Evolutionary conservation across 2,797 vertebrate species (phyloP), one percentile per base, ranked within the genome.

Genomic region (Setipinna tenuifilis): DNA sequence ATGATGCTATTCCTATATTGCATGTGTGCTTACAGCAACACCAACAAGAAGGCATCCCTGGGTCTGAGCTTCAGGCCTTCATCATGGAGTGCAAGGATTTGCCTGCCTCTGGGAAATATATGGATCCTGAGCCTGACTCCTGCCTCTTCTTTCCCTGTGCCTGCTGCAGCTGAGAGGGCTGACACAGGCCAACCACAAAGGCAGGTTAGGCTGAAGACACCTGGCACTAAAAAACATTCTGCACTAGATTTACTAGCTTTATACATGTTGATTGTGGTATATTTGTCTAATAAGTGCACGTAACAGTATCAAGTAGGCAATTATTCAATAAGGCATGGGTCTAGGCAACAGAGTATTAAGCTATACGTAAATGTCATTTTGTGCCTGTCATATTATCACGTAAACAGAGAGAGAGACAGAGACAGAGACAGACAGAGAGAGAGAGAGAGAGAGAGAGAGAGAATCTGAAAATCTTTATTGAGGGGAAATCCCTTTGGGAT

Each of bases 61-160:
- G 95, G 89, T 97, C 97, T 3, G 94, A 97, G 83, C 96, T 99
- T 81, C 95, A 91, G 84, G 92, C 87, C 6, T 99, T 99, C 89
- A 94, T 99, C 87, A 94, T 96, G 0, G 96, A 97, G 83, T 97
- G 97, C 92, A 96, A 95, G 90, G 97, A 98, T 85, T 91, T 95
- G 68, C 96, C 97, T 0, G 96, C 93, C 83, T 97, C 97, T 19
- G 96, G 96, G 87, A 95, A 93, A 85, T 97, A 96, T 92, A 91
- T 91, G 41, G 95, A 97, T 21, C 93, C 95, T 0, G 94, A 96
- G 50, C 46, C 89, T 0, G 86, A 85, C 59, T 90, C 90, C 87
- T 87, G 84, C 19, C 91, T 89, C 50, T 57, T 87, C 35, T 85
- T 90, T 88, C 81, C 88, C 88, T 87, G 83, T 86, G 46, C 93